Base-by-base conservation (phyloP, 2,888 invertebrate genomes). In the Phaedon cochleariae region DNA sequence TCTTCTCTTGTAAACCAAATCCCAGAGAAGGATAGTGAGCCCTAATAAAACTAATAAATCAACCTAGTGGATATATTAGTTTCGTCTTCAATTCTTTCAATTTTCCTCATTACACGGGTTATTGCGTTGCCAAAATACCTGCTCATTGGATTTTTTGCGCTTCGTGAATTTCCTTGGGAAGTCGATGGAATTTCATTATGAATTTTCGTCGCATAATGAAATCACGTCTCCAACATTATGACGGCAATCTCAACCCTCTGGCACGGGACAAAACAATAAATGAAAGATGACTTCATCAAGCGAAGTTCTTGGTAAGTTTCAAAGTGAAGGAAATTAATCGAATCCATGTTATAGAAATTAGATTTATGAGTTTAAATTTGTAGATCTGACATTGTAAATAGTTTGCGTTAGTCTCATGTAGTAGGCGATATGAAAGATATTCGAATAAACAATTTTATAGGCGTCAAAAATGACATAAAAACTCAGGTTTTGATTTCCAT, bases 181-280 rank as follows among this genome's bases (percentile, higher is more conserved):
- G 41, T 41, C 41, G 15, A 41, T 41, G 41, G 41, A 41, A 41
- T 41, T 41, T 41, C 41, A 41, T 41, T 41, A 41, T 41, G 41
- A 41, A 41, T 41, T 41, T 41, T n/a, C 41, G 1, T 7, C 15
- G 41, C 6, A 41, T 41, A 41, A 41, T 41, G 41, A 41, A 15
- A 41, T 41, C 41, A 41, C 41, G 41, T 41, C 41, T n/a, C 41
- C 1, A 2, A 15, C 41, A 41, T 41, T 10, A 41, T 12, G 41
- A 41, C 41, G 41, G 12, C 15, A 15, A n/a, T 41, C 4, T 12
- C 15, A 4, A 2, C 15, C 15, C 15, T 15, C 15, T n/a, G 15
- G 4, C n/a, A 12, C 41, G 41, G 15, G 41, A 6, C 41, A 15
- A 41, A 41, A 41, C 41, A 41, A 41, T 41, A 41, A 41, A 41